phyloP scores from a whole-genome alignment of 2,113 vertebrate species.

The Hydropotes inermis region DNA sequence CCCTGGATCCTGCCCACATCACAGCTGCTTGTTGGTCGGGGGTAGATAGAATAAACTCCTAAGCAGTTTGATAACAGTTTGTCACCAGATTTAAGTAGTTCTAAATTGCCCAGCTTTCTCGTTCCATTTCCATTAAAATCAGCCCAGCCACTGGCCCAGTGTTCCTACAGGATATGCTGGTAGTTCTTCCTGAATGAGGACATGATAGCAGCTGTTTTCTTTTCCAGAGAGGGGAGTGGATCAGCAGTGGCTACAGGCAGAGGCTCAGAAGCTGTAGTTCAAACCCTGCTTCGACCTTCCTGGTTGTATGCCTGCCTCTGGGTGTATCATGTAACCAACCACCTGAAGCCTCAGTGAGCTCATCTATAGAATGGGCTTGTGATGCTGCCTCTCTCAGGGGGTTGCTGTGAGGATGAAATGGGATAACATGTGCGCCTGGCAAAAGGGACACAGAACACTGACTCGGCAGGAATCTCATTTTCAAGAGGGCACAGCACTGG shows the following conservation, averaged over 20 bases:
- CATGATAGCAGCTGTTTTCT: background rate
- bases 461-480: background rate
- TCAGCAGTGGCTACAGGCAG: background rate
- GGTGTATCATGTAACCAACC: background rate
- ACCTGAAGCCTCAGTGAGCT: background rate
- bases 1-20: background rate
- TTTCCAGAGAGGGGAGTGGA: background rate
- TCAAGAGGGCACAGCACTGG: background rate
- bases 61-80: background rate
- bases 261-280: background rate
- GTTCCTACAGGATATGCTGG: background rate
- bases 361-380: background rate
- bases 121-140: background rate
- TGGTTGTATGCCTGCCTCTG: too few relatives aligned
- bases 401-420: accelerated
- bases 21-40: background rate
- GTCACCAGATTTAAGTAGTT: background rate
- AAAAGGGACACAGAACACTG: background rate
- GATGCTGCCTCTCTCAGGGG: background rate
- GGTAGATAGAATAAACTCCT: background rate
- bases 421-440: accelerated
- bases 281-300: background rate
- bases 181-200: background rate
- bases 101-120: background rate
- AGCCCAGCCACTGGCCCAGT: background rate